Base-by-base conservation (phyloP, 2,888 invertebrate species). In the Drosophila paranaensis region DNA sequence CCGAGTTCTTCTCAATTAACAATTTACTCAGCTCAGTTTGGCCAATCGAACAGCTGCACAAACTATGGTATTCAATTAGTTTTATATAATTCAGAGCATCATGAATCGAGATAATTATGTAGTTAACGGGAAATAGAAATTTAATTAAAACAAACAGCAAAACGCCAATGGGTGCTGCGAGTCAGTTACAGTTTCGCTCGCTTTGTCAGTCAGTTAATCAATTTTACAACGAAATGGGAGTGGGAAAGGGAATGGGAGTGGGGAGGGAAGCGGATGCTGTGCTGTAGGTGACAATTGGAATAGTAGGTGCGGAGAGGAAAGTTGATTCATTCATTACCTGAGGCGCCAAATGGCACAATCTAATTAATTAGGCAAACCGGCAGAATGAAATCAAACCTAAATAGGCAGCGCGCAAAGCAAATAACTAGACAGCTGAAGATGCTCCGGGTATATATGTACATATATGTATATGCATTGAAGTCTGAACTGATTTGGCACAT, bases 61-160 rank as follows among this genome's bases (percentile, higher is more conserved):
- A 46, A 54, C 25, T 74, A 63, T 54, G 54, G 40, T 27, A 67
- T 56, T 54, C 66, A 78, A 77, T 77, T 71, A 78, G 78, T 62
- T 30, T 71, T 78, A 53, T 71, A 74, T 67, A 60, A 74, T 66
- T 78, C 58, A 4, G 9, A 50, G 57, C 74, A 77, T 65, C 69
- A 77, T 60, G 70, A 65, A 66, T 63, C 66, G 54, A 64, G 78
- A 64, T 77, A 77, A 77, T 77, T 78, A 71, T 74, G 46, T 43
- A 53, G 60, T 64, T 67, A 67, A 74, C 71, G 54, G 71, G 62
- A 71, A 78, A 74, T 78, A 62, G 48, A 78, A 78, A 77, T 74
- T 77, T 77, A 77, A 77, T 77, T 77, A 78, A 77, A 77, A 67
- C 78, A 78, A 77, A 77, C 67, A 78, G 66, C 54, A 67, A 64